Evolutionary conservation across 2,888 invertebrate species (phyloP), one percentile per base, ranked within the genome.

Genomic region (Stenoptilia bipunctidactyla): DNA sequence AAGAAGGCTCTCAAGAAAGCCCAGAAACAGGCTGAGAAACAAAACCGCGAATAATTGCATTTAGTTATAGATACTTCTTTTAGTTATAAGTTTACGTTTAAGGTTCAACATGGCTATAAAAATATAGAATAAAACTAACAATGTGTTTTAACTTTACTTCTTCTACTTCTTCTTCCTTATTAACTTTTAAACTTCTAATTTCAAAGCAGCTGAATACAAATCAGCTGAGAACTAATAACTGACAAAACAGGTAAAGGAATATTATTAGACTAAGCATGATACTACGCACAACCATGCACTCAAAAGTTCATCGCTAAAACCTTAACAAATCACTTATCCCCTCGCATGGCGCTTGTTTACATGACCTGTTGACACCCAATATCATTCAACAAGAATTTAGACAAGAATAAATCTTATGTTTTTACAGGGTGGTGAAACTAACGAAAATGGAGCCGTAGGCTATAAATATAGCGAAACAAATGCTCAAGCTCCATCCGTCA

Each of bases 391-490:
- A n/a, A n/a, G n/a, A n/a, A n/a, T n/a, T n/a, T n/a, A n/a, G n/a
- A n/a, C n/a, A n/a, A n/a, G n/a, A n/a, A n/a, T n/a, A n/a, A n/a
- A n/a, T n/a, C n/a, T n/a, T n/a, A n/a, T n/a, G n/a, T 8, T 20
- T 27, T 58, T 55, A 38, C 58, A 79, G 79, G 72, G 65, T 33
- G 76, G 76, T 14, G 64, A 65, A 47, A 48, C 66, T 2, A 55
- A 55, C 5, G 50, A 42, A 15, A 56, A 52, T 37, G 74, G 67
- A 40, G 56, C 67, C 34, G 53, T 63, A 36, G 71, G 70, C 49
- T 64, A 61, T 46, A 52, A 59, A 4, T 66, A 62, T 35, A 58
- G 67, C 34, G 62, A 65, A 20, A 56, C 57, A 15, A 66, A 71
- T n/a, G 49, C 56, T 43, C 61, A 52, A 45, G 40, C 56, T 40